These are phyloP conservation scores for Caenorhabditis tropicalis DNA, from an alignment of 1,140 invertebrate species.

Conservation along the genomic window DNA sequence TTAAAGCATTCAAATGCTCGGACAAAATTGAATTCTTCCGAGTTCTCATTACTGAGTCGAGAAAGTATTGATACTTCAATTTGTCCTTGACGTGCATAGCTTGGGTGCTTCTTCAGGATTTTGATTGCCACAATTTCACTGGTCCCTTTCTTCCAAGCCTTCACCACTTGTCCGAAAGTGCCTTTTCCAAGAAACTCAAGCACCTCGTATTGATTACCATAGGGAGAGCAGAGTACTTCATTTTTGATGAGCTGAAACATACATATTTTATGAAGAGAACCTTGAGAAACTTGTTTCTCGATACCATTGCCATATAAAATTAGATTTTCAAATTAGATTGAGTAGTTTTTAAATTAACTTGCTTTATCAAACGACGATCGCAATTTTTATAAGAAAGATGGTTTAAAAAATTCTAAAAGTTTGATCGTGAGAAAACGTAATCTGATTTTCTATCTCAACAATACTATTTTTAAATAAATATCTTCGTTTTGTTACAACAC, in stretches of 20 bases:
- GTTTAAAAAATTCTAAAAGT: too few relatives aligned
- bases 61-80: slow-evolving; percentile 98
- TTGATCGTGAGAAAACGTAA: too few relatives aligned
- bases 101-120: slow-evolving; percentile 99
- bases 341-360: too few relatives aligned
- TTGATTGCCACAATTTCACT: slow-evolving; percentile 99
- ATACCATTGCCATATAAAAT: too few relatives aligned
- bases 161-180: slow-evolving; percentile 97
- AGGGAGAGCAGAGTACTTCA: slow-evolving; percentile 70
- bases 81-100: slow-evolving; percentile 98
- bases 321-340: too few relatives aligned
- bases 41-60: slow-evolving; percentile 96
- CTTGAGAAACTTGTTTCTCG: too few relatives aligned
- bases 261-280: background rate
- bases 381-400: too few relatives aligned
- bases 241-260: slow-evolving; percentile 71
- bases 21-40: slow-evolving; percentile 97
- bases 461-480: too few relatives aligned
- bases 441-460: too few relatives aligned
- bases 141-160: slow-evolving; percentile 99
- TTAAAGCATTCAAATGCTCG: slow-evolving; percentile 99
- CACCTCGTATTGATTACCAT: slow-evolving; percentile 83
- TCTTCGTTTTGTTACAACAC: too few relatives aligned
- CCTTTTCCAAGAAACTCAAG: slow-evolving; percentile 92
- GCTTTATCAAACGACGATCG: too few relatives aligned